Base-by-base conservation (phyloP, 2,888 invertebrate genomes). In the Plusia festucae region DNA sequence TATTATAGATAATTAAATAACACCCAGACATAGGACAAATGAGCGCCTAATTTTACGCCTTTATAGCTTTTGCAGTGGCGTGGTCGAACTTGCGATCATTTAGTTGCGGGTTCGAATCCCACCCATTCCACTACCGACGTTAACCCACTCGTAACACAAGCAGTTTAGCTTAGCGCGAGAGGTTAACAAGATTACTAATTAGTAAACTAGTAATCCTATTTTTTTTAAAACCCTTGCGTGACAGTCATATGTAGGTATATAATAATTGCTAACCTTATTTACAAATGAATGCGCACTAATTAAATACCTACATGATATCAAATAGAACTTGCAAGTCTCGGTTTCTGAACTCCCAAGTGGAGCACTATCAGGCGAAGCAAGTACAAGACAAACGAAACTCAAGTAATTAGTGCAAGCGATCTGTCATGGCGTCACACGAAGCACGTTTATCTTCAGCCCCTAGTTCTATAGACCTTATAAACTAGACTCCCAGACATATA, bases 351-450 rank as follows among this genome's bases (percentile, higher is more conserved):
- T 65, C 66, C 61, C 66, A 63, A 76, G 66, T 65, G 63, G 24
- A 60, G 54, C 56, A 64, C 54, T 64, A 75, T 57, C 70, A 65
- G 60, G 65, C 49, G 63, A 61, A 65, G 60, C 54, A 65, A 68
- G 52, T 53, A 44, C 55, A 79, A 79, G 62, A 68, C 73, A 78
- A 79, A 78, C 73, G 64, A 68, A 76, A 79, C 73, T 73, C 64
- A 5, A 68, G 77, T 78, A 79, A 78, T 78, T 79, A 78, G 70
- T 57, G 56, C 64, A 55, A 68, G 68, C 77, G 66, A 76, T 73
- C 67, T 72, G 72, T 69, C 65, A 64, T 46, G 69, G 34, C 65
- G 72, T 56, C 24, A 62, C 62, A 53, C 65, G 65, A 76, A 67
- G 60, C 65, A 65, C 65, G 75, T 76, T 68, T 78, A 70, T 78